These are phyloP conservation scores for Drosophila malerkotliana DNA, from an alignment of 1,140 invertebrate genomes.

Conservation along the genomic window DNA sequence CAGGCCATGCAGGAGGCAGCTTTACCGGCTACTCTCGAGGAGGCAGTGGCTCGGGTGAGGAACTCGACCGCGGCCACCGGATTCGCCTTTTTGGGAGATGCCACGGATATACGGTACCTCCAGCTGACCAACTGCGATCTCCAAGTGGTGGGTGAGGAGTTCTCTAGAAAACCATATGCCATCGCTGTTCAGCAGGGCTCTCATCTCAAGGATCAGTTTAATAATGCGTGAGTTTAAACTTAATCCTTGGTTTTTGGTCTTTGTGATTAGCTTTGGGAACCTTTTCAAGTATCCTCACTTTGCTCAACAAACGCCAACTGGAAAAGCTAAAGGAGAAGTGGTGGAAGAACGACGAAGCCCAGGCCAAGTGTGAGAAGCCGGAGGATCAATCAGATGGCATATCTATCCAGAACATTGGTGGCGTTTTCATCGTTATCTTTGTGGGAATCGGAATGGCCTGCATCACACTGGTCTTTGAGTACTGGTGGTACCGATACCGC, in stretches of 20 bases:
- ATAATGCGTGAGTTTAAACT: conserved; percentile 89
- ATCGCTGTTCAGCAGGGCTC: conserved; percentile 98
- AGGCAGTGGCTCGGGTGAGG: conserved; percentile 91
- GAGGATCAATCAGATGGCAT: conserved; percentile 98
- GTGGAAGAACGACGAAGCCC: conserved; percentile 95
- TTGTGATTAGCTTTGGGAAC: background rate
- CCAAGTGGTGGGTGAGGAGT: conserved; percentile 96
- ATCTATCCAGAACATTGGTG: conserved; percentile 98
- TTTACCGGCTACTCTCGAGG: conserved; percentile 90
- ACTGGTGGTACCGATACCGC: conserved; percentile 95
- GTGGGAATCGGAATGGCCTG: conserved; percentile 96
- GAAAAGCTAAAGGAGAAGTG: conserved; percentile 97
- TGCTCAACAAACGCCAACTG: conserved; percentile 95
- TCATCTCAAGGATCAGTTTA: conserved; percentile 95
- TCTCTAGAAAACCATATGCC: conserved; percentile 98
- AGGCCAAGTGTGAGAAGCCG: conserved; percentile 92
- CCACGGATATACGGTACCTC: conserved; percentile 95
- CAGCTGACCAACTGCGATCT: conserved; percentile 95
- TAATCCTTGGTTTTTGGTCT: background rate
- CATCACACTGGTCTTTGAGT: conserved; percentile 96
- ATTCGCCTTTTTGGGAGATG: conserved; percentile 97
- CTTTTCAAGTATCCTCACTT: conserved; percentile 91
- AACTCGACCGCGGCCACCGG: conserved; percentile 89
- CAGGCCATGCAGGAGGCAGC: conserved; percentile 96
- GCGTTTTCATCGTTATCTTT: conserved; percentile 98